A percentile compares a stretch with the other conserved stretches of the same genome.
Evolutionary conservation across 2,888 invertebrate species (phyloP).

Genomic region (Phasia obesa): DNA sequence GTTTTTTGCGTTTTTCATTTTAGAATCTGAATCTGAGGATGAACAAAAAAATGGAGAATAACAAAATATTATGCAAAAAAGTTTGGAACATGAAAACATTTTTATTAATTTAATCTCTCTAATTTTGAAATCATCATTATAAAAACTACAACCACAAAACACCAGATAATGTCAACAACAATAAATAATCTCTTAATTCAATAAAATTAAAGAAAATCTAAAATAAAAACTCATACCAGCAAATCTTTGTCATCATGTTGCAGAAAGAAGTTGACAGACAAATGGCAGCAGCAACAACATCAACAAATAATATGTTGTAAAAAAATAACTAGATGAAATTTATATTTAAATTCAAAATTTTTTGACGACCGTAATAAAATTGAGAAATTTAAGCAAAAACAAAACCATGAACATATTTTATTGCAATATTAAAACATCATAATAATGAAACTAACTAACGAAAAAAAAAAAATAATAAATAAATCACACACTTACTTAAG

Average conservation of each 20-base stretch:
- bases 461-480: slow-evolving; percentile 8
- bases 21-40: slow-evolving; percentile 82
- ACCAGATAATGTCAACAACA: slow-evolving; percentile 49
- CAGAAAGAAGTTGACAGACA: slow-evolving; percentile 1
- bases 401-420: slow-evolving; percentile 61
- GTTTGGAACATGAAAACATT: background rate
- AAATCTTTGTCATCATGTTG: slow-evolving; percentile 1
- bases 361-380: slow-evolving; percentile 50
- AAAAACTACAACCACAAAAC: slow-evolving; percentile 38
- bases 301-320: slow-evolving; percentile 24
- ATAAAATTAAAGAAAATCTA: slow-evolving; percentile 31
- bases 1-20: slow-evolving; percentile 67
- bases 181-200: slow-evolving; percentile 60
- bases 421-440: slow-evolving; percentile 55
- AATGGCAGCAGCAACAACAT: too few species aligned
- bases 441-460: slow-evolving; percentile 5
- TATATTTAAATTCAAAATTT: slow-evolving; percentile 26
- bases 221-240: slow-evolving; percentile 12
- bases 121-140: slow-evolving; percentile 16
- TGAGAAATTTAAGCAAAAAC: slow-evolving; percentile 15
- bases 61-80: slow-evolving; percentile 64
- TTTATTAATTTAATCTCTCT: slow-evolving; percentile 6
- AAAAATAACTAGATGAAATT: slow-evolving; percentile 1
- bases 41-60: slow-evolving; percentile 80
- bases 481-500: background rate